Evolutionary conservation across 2,113 vertebrate genomes (phyloP), one percentile per base, ranked within the genome.

Genomic region (Thryonomys swinderianus): DNA sequence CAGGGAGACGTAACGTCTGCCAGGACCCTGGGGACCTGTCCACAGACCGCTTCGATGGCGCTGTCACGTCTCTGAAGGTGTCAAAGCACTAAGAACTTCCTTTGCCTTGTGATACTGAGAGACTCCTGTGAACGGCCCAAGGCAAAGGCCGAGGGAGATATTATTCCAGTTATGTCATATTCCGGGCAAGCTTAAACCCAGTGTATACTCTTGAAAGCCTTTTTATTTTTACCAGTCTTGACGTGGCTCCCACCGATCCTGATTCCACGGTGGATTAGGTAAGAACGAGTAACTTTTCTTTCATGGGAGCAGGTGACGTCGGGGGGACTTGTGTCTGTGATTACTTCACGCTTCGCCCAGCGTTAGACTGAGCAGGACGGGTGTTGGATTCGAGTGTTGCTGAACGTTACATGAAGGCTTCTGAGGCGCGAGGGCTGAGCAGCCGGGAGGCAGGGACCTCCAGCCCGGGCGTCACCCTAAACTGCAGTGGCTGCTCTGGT

Each of bases 1-100:
- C 83, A 92, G 93, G 92, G 96, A 96, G 78, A 94, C 96, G 83
- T 76, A 93, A 94, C 86, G 73, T 80, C 96, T 91, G 79, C 69
- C 59, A 42, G 86, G 96, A 94, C 90, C 51, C 78, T 86, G 71
- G 93, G 0, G 7, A 91, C 84, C 88, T 27, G 53, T 40, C 96
- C 94, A 62, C 83, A 81, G 42, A 53, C 78, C 42, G 61, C 55
- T 92, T 90, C 76, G 85, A 83, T 94, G 86, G 85, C 94, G 48
- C 74, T 93, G 88, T 97, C 62, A 95, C 42, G 62, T 91, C 88
- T 93, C 42, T 71, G 73, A 88, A 95, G 73, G 69, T 81, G 87
- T 95, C 71, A 85, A 91, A 30, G 55, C 91, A 86, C 79, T 71
- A 62, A 95, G 82, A 84, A 76, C 86, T 90, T 96, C 96, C 97